Base-by-base conservation (phyloP, 2,797 vertebrate genomes). In the Ataeniobius toweri region DNA sequence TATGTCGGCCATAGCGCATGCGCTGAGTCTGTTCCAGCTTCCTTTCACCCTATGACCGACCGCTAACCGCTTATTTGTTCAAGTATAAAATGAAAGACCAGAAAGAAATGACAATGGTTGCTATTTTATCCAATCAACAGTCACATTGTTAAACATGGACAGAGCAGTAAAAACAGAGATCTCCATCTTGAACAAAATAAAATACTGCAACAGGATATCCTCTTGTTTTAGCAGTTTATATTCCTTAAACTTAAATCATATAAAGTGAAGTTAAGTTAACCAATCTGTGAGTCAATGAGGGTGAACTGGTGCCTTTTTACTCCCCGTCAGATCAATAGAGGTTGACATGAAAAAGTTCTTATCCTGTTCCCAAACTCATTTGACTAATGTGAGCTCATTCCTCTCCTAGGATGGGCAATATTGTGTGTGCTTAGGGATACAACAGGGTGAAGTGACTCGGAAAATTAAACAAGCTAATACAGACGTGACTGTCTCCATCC, bases 301-400 rank as follows among this genome's bases (percentile, higher is more conserved):
- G 59, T 74, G 71, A 85, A 73, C 74, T 13, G 59, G 87, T 58
- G 55, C 61, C 69, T 61, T 73, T 63, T 78, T 55, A 78, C 53
- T 22, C 50, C 31, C 53, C 55, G 0, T 80, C 79, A 80, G 58
- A 80, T 72, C 68, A 79, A 75, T 63, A 24, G 75, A 78, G 58
- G 58, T 46, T 83, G 82, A 86, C 81, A 82, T 80, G 61, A 81
- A 78, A 83, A 86, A 74, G 74, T 84, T 79, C 89, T 88, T 83
- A 80, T 63, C 72, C 46, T 74, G 55, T 41, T 75, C 77, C 81
- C 79, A 77, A 91, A 90, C 88, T 90, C 79, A 86, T 86, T 89
- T 88, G 26, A 65, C 65, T 86, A 81, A 89, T 80, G 87, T 78
- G 86, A 83, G 77, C 87, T 83, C 73, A 55, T 87, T 80, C 51